Base-by-base conservation (phyloP, 2,113 vertebrate genomes). In the Apaloderma vittatum region DNA sequence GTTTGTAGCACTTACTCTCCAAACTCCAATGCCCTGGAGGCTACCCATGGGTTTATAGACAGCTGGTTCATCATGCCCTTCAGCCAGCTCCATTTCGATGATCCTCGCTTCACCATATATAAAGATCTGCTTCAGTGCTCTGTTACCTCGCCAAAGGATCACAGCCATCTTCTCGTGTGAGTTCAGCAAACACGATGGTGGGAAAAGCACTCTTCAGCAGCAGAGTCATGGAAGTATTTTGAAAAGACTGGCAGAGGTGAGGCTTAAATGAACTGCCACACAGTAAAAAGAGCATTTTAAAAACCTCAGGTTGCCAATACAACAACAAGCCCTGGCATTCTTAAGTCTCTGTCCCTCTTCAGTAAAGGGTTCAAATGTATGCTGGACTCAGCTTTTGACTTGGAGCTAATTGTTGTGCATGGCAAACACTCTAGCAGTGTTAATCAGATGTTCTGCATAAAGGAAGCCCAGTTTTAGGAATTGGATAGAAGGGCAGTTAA, bases 311-410 rank as follows among this genome's bases (percentile, higher is more conserved):
- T 30, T 43, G 37, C 3, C 29, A 55, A 43, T 43, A 15, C 32
- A 46, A 4, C 1, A 2, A 46, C 2, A 1, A 63, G 27, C 5
- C 7, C 3, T 57, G 49, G 9, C 34, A 26, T 9, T 6, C 45
- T n/a, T 83, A 0, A 0, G 40, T n/a, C 34, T 89, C 79, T 2
- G 1, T 58, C 16, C 61, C n/a, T 43, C 37, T 71, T 71, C 57
- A 32, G 37, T 22, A 54, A 58, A 30, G 36, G 61, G 43, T 36
- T 77, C 65, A 93, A 66, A 70, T 0, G 2, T 0, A 0, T 12
- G 32, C 40, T 67, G 29, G 57, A 22, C 46, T 15, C 51, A 37
- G 65, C 36, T 34, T 51, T 51, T 15, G 3, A 19, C 30, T 48
- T 8, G 2, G 20, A 84, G 27, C 6, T 58, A 40, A 66, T 37